Base-by-base conservation (phyloP, 1,140 invertebrate genomes). In the Araneus ventricosus region DNA sequence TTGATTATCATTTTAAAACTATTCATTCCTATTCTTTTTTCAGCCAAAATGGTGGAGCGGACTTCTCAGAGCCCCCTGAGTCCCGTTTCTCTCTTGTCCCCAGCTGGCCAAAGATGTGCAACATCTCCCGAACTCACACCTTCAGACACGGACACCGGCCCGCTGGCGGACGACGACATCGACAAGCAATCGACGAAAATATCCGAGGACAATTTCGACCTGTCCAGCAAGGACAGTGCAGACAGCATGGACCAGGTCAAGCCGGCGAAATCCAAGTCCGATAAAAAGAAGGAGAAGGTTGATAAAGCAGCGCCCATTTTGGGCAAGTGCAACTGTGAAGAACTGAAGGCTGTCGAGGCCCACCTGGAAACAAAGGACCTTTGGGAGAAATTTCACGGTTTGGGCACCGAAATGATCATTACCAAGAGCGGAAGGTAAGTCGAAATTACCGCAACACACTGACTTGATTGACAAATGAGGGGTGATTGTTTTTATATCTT, bases 381-480 rank as follows among this genome's bases (percentile, higher is more conserved):
- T 96, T 99, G 96, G 99, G 97, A 98, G 94, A 97, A 99, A 95
- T 99, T 99, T 96, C 97, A 99, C 95, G 97, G 98, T 94, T 96
- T 99, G 92, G 98, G 98, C 91, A 99, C 99, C 2, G 99, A 99
- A 95, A 99, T 99, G 99, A 99, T 99, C 95, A 99, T 99, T 96
- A 99, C 99, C n/a, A 99, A 99, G 96, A 98, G 98, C 91, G 99
- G 99, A 96, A 97, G 99, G 99, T 99, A 95, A 96, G 97, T 94
- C 96, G 70, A 41, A 59, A 57, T 84, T 84, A 30, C 34, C 30
- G 10, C 17, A 75, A 75, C 70, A 34, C 20, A 75, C 34, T 75
- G 70, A 75, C 61, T 30, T 89, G 67, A 89, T 79, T 89, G 88
- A 89, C 41, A 89, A 89, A 89, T 89, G 67, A 52, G 88, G 24